A percentile compares a stretch with the other conserved stretches of the same genome.
phyloP scores from a whole-genome alignment of 1,140 invertebrate genomes.

The Pantala flavescens region DNA sequence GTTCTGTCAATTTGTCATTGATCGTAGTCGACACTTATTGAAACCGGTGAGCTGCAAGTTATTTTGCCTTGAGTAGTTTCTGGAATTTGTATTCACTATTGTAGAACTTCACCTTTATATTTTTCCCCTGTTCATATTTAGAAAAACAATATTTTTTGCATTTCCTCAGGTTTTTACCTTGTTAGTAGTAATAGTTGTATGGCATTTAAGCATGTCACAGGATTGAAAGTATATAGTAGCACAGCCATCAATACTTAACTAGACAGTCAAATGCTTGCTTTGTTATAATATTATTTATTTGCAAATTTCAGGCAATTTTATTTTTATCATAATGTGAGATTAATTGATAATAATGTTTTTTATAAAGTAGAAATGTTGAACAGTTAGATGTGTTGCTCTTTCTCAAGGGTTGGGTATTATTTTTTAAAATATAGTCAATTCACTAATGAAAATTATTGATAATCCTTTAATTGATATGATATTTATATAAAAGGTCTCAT shows the following conservation, averaged over 20 bases:
- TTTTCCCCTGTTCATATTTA: too few relatives aligned
- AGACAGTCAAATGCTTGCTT: background rate
- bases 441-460: too few relatives aligned
- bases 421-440: too few relatives aligned
- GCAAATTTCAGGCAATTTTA: background rate
- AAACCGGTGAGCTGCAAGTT: constrained; percentile 70
- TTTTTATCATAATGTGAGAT: background rate
- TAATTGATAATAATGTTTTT: too few relatives aligned
- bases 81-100: background rate
- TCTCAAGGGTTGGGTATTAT: too few relatives aligned
- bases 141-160: too few relatives aligned
- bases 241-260: background rate
- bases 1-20: constrained; percentile 87
- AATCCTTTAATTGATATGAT: too few relatives aligned
- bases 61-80: constrained; percentile 12
- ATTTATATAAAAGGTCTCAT: too few relatives aligned
- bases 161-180: too few relatives aligned
- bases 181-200: too few relatives aligned
- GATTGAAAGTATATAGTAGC: background rate
- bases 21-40: constrained; percentile 86
- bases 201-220: background rate
- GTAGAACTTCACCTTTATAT: background rate
- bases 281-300: background rate
- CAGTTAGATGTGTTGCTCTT: too few relatives aligned
- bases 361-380: too few relatives aligned